A percentile compares a stretch with the other conserved stretches of the same genome.
These are phyloP conservation scores for Gryllus longicercus DNA, from an alignment of 2,888 invertebrate genomes.

Conservation along the genomic window DNA sequence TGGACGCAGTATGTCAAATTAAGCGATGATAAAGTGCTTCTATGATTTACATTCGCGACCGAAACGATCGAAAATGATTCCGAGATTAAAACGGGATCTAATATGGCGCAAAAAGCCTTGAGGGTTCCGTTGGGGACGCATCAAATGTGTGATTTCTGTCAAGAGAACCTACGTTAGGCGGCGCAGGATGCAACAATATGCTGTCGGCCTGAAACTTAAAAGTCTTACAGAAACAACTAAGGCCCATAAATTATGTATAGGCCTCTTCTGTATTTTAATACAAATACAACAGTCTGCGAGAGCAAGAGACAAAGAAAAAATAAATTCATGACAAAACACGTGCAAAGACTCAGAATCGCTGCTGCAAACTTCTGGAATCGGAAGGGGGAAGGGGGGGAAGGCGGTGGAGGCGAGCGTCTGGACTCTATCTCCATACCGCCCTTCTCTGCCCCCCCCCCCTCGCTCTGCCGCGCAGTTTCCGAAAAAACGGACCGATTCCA, in stretches of 20 bases:
- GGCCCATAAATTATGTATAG: background rate
- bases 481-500: background rate
- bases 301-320: background rate
- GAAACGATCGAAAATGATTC: background rate
- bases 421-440: background rate
- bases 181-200: background rate
- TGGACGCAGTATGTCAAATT: background rate
- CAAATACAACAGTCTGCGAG: background rate
- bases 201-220: background rate
- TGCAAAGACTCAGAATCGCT: conserved; percentile 17
- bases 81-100: background rate
- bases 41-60: background rate
- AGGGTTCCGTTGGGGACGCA: background rate
- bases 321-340: background rate
- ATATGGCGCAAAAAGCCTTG: background rate
- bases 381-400: background rate
- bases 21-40: background rate
- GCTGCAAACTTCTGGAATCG: background rate
- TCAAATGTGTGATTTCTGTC: background rate
- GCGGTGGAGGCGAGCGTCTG: too few species aligned
- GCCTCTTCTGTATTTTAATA: background rate
- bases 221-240: conserved; percentile 17
- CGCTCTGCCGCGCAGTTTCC: background rate
- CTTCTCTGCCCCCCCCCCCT: background rate
- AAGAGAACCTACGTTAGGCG: conserved; percentile 4